These are phyloP conservation scores for Doryteuthis pealeii DNA, from an alignment of 1,140 invertebrate species.

Conservation along the genomic window DNA sequence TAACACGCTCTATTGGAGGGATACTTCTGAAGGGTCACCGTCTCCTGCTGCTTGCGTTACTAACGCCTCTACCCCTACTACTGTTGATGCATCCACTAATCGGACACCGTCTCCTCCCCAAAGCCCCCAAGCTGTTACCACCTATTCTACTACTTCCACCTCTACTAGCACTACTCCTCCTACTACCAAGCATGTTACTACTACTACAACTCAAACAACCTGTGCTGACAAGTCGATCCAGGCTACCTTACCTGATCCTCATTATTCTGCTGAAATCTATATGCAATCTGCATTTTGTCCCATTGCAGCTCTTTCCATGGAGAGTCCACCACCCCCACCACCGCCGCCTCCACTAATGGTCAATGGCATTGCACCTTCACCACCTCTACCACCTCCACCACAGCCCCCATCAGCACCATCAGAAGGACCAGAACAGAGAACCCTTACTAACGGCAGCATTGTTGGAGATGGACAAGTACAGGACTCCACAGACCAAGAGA, in stretches of 20 bases:
- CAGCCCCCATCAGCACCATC: slow-evolving; percentile 8
- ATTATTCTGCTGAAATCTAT: slow-evolving; percentile 12
- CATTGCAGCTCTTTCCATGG: slow-evolving; percentile 10
- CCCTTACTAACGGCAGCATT: slow-evolving; percentile 11
- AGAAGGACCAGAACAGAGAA: slow-evolving; percentile 7
- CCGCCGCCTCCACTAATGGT: slow-evolving; percentile 25
- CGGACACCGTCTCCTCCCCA: neutral
- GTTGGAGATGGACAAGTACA: slow-evolving; percentile 18
- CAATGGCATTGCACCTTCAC: slow-evolving; percentile 15
- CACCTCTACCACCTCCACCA: slow-evolving; percentile 24
- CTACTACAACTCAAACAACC: slow-evolving; percentile 8
- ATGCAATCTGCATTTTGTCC: slow-evolving; percentile 12
- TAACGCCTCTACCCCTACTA: neutral
- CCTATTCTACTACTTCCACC: slow-evolving; percentile 1
- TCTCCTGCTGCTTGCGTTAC: neutral
- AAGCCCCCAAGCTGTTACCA: neutral
- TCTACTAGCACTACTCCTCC: slow-evolving; percentile 1
- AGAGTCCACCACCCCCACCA: slow-evolving; percentile 10
- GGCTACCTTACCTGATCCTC: slow-evolving; percentile 2
- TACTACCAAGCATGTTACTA: slow-evolving; percentile 11
- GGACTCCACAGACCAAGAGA: slow-evolving; percentile 16
- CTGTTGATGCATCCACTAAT: slow-evolving; percentile 7
- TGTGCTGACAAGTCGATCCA: slow-evolving; percentile 6
- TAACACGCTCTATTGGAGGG: neutral
- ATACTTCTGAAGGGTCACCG: neutral